Base-by-base conservation (phyloP, 2,888 invertebrate genomes). In the Meteorus cinctellus region DNA sequence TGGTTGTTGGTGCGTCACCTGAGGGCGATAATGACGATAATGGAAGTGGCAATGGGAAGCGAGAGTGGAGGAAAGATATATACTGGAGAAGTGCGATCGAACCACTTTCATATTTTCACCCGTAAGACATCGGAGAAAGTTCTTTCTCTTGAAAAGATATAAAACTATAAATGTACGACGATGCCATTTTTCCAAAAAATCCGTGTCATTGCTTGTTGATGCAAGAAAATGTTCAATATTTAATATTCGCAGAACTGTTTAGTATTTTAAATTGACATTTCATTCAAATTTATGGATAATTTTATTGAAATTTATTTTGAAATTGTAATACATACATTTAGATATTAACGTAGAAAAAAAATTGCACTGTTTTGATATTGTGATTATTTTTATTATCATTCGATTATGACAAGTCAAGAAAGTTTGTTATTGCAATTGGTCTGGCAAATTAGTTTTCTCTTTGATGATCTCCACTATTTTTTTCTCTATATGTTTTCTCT, bases 101-200 rank as follows among this genome's bases (percentile, higher is more conserved):
- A 89, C 88, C 86, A 89, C 89, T 89, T 89, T 89, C 89, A 89
- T 89, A 89, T 89, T 89, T 89, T 89, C 89, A 88, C 89, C 84
- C 85, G 85, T 77, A 82, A 80, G 84, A 84, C 82, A 78, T 81
- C 82, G 81, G 89, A 89, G 89, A 89, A 89, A 89, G 89, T 89
- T 83, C 80, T 81, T 75, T 79, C 77, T 78, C 78, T 67, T 75
- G 75, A 81, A 85, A 84, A 87, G 85, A 86, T 84, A 82, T 87
- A 87, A 86, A 87, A 88, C 85, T 83, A 55, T 55, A 83, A 79
- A 82, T 82, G 84, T 81, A 78, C 19, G 55, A 76, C 82, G 79
- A 77, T 81, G 77, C 79, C 79, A 82, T 86, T 86, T 85, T 82
- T 75, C 78, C 79, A 81, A 81, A 41, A 80, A 83, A 85, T 81